Conservation (phyloP, 2,797 vertebrate species). For the Sebastes jordani region DNA sequence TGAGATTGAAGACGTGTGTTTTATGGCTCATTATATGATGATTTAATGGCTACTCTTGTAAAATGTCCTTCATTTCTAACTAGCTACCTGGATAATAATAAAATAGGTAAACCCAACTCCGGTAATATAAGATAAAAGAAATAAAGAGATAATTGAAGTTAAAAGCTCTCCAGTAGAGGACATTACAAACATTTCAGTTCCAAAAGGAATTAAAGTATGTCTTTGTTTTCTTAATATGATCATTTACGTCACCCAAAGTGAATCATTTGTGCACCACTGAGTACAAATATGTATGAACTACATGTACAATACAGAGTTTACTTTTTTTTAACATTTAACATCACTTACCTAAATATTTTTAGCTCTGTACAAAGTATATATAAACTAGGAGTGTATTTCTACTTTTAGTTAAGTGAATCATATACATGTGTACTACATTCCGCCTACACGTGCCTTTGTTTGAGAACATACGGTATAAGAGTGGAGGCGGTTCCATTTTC, state of each 20-base stretch:
- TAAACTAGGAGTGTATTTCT: constrained; percentile 17
- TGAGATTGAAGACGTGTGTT: background rate
- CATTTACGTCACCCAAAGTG: background rate
- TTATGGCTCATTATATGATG: background rate
- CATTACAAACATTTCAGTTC: background rate
- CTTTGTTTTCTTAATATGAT: background rate
- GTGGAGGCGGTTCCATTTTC: constrained; percentile 32
- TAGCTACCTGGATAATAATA: background rate
- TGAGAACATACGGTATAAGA: constrained; percentile 47
- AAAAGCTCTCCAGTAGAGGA: background rate
- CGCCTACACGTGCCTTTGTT: constrained; percentile 66
- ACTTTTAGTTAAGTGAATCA: constrained; percentile 14
- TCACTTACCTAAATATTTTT: constrained; percentile 11
- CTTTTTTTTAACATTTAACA: background rate
- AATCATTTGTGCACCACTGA: background rate
- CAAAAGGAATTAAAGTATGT: background rate
- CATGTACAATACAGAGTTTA: background rate
- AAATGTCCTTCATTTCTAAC: background rate
- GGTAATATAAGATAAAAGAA: background rate
- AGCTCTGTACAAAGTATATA: background rate
- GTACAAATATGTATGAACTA: background rate
- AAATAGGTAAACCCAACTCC: background rate
- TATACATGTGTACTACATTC: background rate
- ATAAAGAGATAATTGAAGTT: background rate
- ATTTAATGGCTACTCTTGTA: background rate